A percentile compares a stretch with the other conserved stretches of the same genome.
Conservation (phyloP, 2,113 vertebrate species). For the Rhipidura dahli region DNA sequence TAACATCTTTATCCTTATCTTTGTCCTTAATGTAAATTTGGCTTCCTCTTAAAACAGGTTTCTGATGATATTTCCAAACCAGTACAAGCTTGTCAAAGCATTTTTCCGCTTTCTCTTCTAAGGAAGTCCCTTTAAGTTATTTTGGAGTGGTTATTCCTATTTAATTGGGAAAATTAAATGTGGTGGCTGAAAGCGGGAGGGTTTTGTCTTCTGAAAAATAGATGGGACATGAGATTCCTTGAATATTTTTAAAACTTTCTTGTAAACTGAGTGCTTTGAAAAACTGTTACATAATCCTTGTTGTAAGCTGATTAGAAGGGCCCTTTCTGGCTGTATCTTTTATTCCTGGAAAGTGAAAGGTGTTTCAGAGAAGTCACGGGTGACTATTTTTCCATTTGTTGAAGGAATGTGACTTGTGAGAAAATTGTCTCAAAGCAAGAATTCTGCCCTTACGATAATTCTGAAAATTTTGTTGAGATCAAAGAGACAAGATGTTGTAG, state of each 20-base stretch:
- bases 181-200: neutral
- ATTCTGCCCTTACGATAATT: neutral
- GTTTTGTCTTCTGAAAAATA: neutral
- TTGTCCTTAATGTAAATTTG: neutral
- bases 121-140: neutral
- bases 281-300: neutral
- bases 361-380: neutral
- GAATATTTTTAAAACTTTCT: neutral
- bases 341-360: neutral
- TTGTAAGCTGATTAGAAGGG: neutral
- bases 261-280: neutral
- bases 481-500: neutral
- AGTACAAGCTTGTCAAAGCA: neutral
- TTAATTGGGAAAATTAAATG: neutral
- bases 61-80: constrained; percentile 2
- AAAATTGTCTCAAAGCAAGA: neutral
- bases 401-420: neutral
- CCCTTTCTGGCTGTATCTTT: neutral
- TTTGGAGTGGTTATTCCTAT: neutral
- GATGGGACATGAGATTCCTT: neutral
- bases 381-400: neutral
- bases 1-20: neutral
- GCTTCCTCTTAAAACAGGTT: neutral
- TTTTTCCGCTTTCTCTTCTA: neutral
- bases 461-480: neutral